A percentile compares a stretch with the other conserved stretches of the same genome.
These are phyloP conservation scores for Drosophila tani DNA, from an alignment of 1,140 invertebrate species.

Conservation along the genomic window DNA sequence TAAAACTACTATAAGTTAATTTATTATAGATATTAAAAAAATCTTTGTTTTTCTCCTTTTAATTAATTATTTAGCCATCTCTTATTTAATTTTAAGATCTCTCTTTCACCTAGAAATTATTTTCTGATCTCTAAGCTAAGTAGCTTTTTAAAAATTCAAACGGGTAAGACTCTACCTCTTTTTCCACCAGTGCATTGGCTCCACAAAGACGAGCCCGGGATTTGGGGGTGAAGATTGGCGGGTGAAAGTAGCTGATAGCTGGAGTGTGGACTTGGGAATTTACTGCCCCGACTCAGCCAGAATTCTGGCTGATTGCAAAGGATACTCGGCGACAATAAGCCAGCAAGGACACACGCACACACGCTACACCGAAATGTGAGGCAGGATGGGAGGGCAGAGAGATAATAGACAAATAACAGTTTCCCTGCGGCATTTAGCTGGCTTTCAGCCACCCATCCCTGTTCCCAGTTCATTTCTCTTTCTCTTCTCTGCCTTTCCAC, in stretches of 20 bases:
- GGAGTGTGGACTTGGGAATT: slow-evolving; percentile 67
- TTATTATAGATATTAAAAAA: background rate
- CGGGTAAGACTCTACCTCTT: too few species aligned
- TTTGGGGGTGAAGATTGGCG: slow-evolving; percentile 19
- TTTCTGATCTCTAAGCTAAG: too few species aligned
- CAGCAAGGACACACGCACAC: slow-evolving; percentile 45
- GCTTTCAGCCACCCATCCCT: slow-evolving; percentile 41
- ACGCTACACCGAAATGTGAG: slow-evolving; percentile 24
- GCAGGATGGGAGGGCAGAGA: slow-evolving; percentile 63
- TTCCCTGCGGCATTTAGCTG: slow-evolving; percentile 79
- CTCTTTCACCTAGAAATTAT: too few species aligned
- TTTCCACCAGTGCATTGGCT: slow-evolving; percentile 4
- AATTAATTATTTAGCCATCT: too few species aligned
- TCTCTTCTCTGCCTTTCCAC: slow-evolving; percentile 3
- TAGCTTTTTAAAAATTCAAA: too few species aligned
- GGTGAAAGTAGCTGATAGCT: slow-evolving; percentile 67
- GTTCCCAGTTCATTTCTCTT: slow-evolving; percentile 16
- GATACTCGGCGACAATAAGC: slow-evolving; percentile 81
- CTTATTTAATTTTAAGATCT: too few species aligned
- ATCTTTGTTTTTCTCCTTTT: too few species aligned
- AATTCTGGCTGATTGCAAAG: slow-evolving; percentile 82
- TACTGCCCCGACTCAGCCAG: slow-evolving; percentile 59
- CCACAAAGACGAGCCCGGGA: slow-evolving; percentile 17
- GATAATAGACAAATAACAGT: slow-evolving; percentile 83
- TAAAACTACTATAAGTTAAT: too few species aligned